phyloP scores from a whole-genome alignment of 2,113 vertebrate genomes.

The Arenaria interpres region DNA sequence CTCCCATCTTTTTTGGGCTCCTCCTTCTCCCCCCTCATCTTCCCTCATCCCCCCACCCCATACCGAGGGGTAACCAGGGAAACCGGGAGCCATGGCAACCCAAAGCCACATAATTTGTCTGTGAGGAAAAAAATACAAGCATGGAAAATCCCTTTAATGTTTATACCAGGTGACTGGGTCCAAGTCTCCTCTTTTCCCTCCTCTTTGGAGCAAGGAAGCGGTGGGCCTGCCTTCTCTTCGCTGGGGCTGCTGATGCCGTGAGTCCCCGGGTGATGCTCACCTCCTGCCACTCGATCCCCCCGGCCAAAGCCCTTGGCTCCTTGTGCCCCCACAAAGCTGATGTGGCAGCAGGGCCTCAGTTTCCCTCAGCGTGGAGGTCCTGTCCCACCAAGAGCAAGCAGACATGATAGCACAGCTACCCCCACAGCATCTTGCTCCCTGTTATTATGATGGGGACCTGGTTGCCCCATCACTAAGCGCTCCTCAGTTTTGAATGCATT shows the following conservation, averaged over 20 bases:
- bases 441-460: background rate
- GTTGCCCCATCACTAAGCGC: background rate
- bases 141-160: slow-evolving; percentile 49
- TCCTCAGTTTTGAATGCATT: background rate
- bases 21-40: slow-evolving; percentile 1
- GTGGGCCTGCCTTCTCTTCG: background rate
- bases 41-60: background rate
- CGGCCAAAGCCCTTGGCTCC: rapidly evolving
- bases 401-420: background rate
- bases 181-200: background rate
- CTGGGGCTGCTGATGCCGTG: rapidly evolving
- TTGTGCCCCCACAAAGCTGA: background rate
- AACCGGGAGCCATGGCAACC: slow-evolving; percentile 55
- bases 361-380: background rate
- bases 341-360: background rate
- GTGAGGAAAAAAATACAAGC: background rate
- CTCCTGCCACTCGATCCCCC: rapidly evolving
- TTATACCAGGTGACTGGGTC: background rate
- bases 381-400: background rate
- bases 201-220: background rate
- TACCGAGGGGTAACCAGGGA: slow-evolving; percentile 40
- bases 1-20: background rate
- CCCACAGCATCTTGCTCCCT: background rate
- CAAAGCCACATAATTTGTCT: slow-evolving; percentile 40
- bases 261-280: rapidly evolving